Evolutionary conservation across 2,888 invertebrate genomes (phyloP).

Genomic region (Scaptomyza cyrtandrae): DNA sequence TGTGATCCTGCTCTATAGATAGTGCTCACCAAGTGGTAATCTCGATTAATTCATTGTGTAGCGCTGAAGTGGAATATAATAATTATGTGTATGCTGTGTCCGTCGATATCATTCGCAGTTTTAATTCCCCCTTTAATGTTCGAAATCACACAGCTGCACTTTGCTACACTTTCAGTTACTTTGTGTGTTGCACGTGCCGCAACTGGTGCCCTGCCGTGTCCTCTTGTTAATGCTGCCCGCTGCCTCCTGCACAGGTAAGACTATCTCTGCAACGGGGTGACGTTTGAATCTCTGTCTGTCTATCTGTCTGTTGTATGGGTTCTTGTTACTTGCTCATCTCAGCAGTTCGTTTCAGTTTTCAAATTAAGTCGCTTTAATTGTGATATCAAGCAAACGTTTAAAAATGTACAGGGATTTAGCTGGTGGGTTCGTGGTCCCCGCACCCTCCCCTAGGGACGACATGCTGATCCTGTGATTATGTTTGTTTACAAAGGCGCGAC

Average conservation of each 20-base stretch:
- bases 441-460: constrained; percentile 18
- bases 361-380: constrained; percentile 82
- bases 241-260: constrained; percentile 60
- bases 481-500: constrained; percentile 78
- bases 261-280: constrained; percentile 58
- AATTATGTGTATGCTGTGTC: constrained; percentile 66
- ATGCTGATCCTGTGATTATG: constrained; percentile 74
- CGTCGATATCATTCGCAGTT: constrained; percentile 40
- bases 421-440: constrained; percentile 25
- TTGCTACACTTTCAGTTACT: constrained; percentile 72
- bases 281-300: constrained; percentile 26
- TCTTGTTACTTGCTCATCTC: constrained; percentile 48
- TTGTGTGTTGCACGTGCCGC: constrained; percentile 69
- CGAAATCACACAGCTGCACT: constrained; percentile 68
- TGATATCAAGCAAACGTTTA: constrained; percentile 79
- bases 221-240: constrained; percentile 25
- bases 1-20: constrained; percentile 66
- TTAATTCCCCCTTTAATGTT: constrained; percentile 11
- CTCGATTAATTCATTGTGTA: constrained; percentile 75
- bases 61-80: constrained; percentile 81
- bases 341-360: constrained; percentile 66
- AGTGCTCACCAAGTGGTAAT: constrained; percentile 76
- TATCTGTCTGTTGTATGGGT: constrained; percentile 24
- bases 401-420: constrained; percentile 63
- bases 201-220: constrained; percentile 50